Evolutionary conservation across 2,888 invertebrate species (phyloP).

Genomic region (Limnephilus marmoratus): DNA sequence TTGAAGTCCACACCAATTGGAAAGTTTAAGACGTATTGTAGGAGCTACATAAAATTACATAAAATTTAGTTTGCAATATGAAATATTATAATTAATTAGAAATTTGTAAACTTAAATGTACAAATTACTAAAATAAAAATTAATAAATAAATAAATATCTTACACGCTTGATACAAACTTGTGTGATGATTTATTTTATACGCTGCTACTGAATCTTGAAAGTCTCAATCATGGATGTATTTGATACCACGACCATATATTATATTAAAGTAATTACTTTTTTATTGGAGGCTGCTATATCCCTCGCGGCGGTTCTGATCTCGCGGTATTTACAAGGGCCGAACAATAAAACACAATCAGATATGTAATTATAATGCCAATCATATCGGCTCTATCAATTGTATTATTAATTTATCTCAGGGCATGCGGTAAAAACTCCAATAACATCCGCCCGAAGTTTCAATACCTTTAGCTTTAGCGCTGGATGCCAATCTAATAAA

Average conservation of each 20-base stretch:
- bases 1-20: too few species aligned
- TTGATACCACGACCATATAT: too few species aligned
- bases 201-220: background rate
- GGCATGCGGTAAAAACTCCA: background rate
- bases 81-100: too few species aligned
- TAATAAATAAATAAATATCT: too few species aligned
- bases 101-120: too few species aligned
- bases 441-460: background rate
- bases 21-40: too few species aligned
- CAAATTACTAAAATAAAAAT: too few species aligned
- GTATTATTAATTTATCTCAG: background rate
- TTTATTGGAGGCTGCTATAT: too few species aligned
- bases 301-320: background rate
- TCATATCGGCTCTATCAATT: background rate
- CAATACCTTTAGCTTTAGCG: background rate
- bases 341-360: background rate
- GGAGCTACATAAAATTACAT: too few species aligned
- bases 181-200: background rate
- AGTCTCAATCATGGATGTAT: background rate
- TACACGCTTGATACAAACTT: too few species aligned
- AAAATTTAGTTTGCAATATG: too few species aligned
- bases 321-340: background rate
- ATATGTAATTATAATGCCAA: background rate
- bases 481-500: background rate
- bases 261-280: too few species aligned